phyloP scores from a whole-genome alignment of 2,888 invertebrate genomes.

The Asteroscopus sphinx region DNA sequence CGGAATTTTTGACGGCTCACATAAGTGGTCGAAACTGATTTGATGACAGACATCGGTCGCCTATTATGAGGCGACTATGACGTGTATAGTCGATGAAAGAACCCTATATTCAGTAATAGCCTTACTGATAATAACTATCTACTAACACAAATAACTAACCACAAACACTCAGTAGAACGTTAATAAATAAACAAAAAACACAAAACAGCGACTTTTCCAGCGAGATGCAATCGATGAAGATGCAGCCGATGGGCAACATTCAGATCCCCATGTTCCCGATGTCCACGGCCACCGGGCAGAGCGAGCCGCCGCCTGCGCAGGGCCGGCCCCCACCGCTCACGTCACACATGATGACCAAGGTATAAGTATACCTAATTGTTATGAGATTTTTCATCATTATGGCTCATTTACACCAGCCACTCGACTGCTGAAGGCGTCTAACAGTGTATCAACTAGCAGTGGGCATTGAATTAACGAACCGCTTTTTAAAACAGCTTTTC shows the following conservation, averaged over 20 bases:
- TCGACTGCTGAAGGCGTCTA: too few relatives aligned
- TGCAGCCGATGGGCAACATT: slow-evolving; percentile 86
- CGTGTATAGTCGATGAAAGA: neutral
- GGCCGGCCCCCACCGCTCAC: slow-evolving; percentile 87
- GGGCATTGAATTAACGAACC: too few relatives aligned
- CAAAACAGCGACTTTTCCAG: slow-evolving; percentile 74
- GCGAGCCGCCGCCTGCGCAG: slow-evolving; percentile 77
- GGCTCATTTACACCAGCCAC: too few relatives aligned
- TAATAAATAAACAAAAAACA: slow-evolving; percentile 43
- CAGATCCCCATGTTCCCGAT: slow-evolving; percentile 93
- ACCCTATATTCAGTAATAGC: too few relatives aligned
- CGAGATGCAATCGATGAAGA: slow-evolving; percentile 91
- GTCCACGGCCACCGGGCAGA: slow-evolving; percentile 82
- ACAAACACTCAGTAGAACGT: slow-evolving; percentile 32
- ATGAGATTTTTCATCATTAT: neutral
- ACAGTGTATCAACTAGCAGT: too few relatives aligned
- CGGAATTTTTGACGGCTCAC: too few relatives aligned
- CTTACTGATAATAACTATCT: too few relatives aligned
- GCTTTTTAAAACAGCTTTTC: too few relatives aligned
- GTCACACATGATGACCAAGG: slow-evolving; percentile 92
- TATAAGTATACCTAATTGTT: slow-evolving; percentile 53
- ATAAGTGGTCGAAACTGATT: too few relatives aligned
- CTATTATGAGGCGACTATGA: neutral
- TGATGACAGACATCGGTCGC: too few relatives aligned
- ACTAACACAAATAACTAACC: slow-evolving; percentile 30